phyloP scores from a whole-genome alignment of 2,113 vertebrate genomes.

The Holacanthus passer region DNA sequence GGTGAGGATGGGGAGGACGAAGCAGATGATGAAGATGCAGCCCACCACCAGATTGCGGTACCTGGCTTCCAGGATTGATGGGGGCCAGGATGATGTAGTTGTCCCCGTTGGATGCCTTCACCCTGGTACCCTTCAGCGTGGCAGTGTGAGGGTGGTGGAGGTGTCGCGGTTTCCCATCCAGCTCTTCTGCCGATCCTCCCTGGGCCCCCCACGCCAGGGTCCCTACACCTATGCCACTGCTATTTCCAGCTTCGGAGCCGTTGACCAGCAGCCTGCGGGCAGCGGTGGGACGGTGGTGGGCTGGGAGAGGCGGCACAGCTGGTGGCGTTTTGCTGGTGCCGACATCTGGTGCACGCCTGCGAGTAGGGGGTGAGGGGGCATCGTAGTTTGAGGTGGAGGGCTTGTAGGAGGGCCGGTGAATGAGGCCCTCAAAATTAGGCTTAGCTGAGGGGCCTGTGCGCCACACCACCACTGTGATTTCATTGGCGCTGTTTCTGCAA shows the following conservation, averaged over 20 bases:
- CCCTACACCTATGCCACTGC: slow-evolving; percentile 46
- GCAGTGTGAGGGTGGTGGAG: slow-evolving; percentile 78
- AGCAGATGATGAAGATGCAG: slow-evolving; percentile 83
- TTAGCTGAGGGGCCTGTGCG: slow-evolving; percentile 90
- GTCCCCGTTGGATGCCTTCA: slow-evolving; percentile 88
- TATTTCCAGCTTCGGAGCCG: slow-evolving; percentile 69
- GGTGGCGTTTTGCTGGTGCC: slow-evolving; percentile 84
- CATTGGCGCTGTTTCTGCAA: slow-evolving; percentile 89
- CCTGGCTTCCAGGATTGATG: slow-evolving; percentile 93
- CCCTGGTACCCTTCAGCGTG: slow-evolving; percentile 85
- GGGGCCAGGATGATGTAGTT: slow-evolving; percentile 96
- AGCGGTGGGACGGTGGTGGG: slow-evolving; percentile 88
- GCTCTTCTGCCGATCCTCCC: slow-evolving; percentile 85
- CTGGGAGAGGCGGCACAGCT: slow-evolving; percentile 76
- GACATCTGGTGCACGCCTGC: slow-evolving; percentile 77
- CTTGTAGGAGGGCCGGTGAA: slow-evolving; percentile 91
- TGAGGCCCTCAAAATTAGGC: slow-evolving; percentile 85
- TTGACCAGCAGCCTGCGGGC: slow-evolving; percentile 89
- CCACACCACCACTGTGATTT: slow-evolving; percentile 94
- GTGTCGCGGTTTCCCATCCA: slow-evolving; percentile 80
- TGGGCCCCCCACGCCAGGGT: slow-evolving; percentile 81
- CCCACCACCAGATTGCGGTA: slow-evolving; percentile 81
- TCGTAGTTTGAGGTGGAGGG: slow-evolving; percentile 84
- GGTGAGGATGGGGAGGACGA: slow-evolving; percentile 77
- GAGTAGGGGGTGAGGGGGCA: slow-evolving; percentile 86